Percentiles rank a stretch among this genome's conserved stretches.
Conservation (phyloP, 2,113 vertebrate species). For the Catharus minimus region DNA sequence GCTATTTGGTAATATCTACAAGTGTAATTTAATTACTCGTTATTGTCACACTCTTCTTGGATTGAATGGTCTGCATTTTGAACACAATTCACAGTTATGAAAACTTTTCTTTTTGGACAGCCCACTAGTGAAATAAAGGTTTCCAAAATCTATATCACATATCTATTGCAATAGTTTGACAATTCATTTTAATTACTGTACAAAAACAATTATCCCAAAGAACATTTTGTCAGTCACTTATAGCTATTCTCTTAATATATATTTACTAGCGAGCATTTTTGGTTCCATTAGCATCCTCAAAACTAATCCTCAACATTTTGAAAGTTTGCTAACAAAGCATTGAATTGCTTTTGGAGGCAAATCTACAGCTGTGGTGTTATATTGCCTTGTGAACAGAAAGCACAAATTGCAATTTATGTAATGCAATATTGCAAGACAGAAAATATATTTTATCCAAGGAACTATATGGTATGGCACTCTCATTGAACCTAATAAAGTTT, state of each 20-base stretch:
- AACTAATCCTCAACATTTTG: not conserved
- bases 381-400: not conserved
- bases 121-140: not conserved
- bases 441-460: not conserved
- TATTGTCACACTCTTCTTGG: not conserved
- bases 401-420: not conserved
- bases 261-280: not conserved
- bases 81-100: not conserved
- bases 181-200: not conserved
- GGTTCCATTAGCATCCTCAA: not conserved
- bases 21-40: conserved; percentile 36
- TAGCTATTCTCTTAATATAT: not conserved
- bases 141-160: not conserved
- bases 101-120: not conserved
- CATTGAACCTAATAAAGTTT: not conserved
- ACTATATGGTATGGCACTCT: not conserved
- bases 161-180: not conserved
- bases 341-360: not conserved
- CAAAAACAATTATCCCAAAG: not conserved
- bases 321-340: not conserved
- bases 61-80: not conserved
- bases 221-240: not conserved
- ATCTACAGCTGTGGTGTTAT: not conserved
- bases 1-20: conserved; percentile 12
- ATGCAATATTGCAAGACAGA: not conserved